Base-by-base conservation (phyloP, 2,113 vertebrate species). In the Grus americana region DNA sequence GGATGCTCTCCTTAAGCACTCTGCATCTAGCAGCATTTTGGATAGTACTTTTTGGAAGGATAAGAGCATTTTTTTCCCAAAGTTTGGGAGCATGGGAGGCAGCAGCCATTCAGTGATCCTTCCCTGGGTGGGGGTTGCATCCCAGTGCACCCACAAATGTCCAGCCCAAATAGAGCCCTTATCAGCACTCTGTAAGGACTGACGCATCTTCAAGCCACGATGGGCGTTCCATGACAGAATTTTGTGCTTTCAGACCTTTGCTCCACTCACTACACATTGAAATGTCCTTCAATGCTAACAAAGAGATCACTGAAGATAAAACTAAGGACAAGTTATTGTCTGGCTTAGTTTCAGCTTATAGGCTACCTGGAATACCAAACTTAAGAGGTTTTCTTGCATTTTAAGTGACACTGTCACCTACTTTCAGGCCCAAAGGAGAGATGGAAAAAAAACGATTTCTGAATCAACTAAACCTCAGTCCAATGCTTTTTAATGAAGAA, bases 141-240 rank as follows among this genome's bases (percentile, higher is more conserved):
- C n/a, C 46, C 50, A 70, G 27, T 3, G 4, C 24, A 59, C 27
- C 42, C 38, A 57, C 72, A 73, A 75, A 79, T 29, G 29, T 44
- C 57, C 59, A 79, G 21, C 22, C 38, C 74, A 91, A 47, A 61
- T 59, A 40, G 70, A 89, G 78, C 19, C 32, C 34, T 79, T 46
- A 22, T 3, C 1, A 5, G 15, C 11, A 17, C 14, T 46, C 32
- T 30, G 44, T 34, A 38, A 70, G 50, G 29, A 42, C 49, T 65
- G 62, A 81, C 15, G 7, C 0, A 11, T 59, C 63, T 70, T 62
- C 67, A 82, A 79, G 63, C 9, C 38, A 11, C 0, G 1, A 30
- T 3, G 9, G 32, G 14, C 0, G 0, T 62, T 72, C 16, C 16
- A 0, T 52, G 62, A 38, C 62, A 82, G 78, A 85, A 58, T 92